Conservation (phyloP, 2,888 invertebrate genomes). For the Synergus itoensis region DNA sequence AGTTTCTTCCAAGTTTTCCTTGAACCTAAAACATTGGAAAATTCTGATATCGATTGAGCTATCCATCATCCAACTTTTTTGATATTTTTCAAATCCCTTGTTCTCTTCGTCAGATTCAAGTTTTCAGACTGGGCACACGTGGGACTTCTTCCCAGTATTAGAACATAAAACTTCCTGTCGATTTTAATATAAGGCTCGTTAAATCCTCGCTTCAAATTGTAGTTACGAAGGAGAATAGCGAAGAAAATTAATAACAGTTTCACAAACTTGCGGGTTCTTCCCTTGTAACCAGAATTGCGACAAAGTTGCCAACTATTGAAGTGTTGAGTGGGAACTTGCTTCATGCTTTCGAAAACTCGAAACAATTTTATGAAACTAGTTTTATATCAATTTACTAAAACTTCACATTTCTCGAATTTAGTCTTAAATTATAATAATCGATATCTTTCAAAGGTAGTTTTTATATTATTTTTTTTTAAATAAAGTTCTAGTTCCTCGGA, state of each 20-base stretch:
- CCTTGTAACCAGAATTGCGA: constrained; percentile 20
- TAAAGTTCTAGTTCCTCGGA: too few relatives aligned
- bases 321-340: neutral
- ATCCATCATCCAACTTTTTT: constrained; percentile 6
- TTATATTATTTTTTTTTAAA: too few relatives aligned
- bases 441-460: too few relatives aligned
- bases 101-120: neutral
- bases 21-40: neutral
- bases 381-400: neutral
- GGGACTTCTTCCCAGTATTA: constrained; percentile 11
- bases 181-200: constrained; percentile 34
- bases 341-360: neutral
- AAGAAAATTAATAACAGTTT: constrained; percentile 56
- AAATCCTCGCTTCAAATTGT: constrained; percentile 12
- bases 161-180: neutral
- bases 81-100: constrained; percentile 1
- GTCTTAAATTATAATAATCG: neutral
- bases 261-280: neutral
- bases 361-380: constrained; percentile 1
- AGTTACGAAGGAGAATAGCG: constrained; percentile 44
- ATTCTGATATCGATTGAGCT: neutral
- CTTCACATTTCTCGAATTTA: neutral
- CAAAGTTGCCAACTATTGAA: constrained; percentile 23
- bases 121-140: constrained; percentile 29
- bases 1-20: neutral